Evolutionary conservation across 1,140 invertebrate genomes (phyloP), one percentile per base, ranked within the genome.

Genomic region (Drosophila subobscura): DNA sequence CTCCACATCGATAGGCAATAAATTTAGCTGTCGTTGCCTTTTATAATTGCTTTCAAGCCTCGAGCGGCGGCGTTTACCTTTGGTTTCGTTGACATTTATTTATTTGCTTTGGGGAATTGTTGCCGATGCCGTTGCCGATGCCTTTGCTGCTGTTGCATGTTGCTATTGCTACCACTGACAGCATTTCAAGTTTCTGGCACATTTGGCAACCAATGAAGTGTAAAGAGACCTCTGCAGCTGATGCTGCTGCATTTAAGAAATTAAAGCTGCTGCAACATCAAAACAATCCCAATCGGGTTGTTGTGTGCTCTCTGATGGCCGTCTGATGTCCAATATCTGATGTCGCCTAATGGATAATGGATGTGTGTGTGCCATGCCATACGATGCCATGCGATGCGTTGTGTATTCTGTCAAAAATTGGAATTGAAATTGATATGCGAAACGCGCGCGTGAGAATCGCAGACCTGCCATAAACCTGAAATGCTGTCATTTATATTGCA

Each of bases 11-110:
- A 53, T n/a, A 71, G 7, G 47, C 12, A 76, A 22, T 56, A 27
- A 27, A 60, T 58, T 52, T 68, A 65, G 53, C 60, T 65, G 60
- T 55, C 73, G 79, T 65, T 86, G 77, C 83, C 75, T 88, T 85
- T 85, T 86, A 78, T 85, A 85, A 85, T 85, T 85, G 83, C 74
- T 88, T 85, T 85, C 78, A 77, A 81, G 81, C 64, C 81, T 71
- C 57, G 41, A 75, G 64, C 58, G 50, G 63, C 68, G 40, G 59
- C 50, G 20, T 29, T 68, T 76, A 61, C 63, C 72, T 76, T 56
- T 80, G 50, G 53, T 76, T 65, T 68, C 56, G 80, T 65, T 88
- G 83, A 86, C 83, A 86, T 86, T 86, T 86, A 86, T 86, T 79
- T 88, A 88, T 88, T 68, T 83, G 71, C 83, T 80, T 80, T 83